These are phyloP conservation scores for Plebejus melissa DNA, from an alignment of 2,888 invertebrate species.

Conservation along the genomic window DNA sequence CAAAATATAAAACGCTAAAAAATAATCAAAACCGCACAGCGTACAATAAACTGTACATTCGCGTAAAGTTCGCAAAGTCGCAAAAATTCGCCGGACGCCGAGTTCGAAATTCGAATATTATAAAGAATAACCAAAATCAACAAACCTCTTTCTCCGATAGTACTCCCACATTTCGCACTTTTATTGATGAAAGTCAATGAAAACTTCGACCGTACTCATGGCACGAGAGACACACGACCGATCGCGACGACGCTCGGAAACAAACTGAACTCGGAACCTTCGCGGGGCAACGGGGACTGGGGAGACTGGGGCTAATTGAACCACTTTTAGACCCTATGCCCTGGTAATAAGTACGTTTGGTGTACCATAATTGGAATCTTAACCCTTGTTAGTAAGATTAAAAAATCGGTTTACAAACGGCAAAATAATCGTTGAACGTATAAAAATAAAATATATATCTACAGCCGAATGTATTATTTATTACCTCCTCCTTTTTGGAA, in stretches of 20 bases:
- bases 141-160: constrained; percentile 33
- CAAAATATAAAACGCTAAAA: background rate
- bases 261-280: constrained; percentile 31
- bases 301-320: constrained; percentile 15
- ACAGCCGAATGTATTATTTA: too few species aligned
- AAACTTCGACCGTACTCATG: constrained; percentile 37
- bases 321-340: too few species aligned
- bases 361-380: too few species aligned
- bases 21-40: background rate
- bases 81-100: constrained; percentile 10
- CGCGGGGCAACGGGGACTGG: constrained; percentile 32
- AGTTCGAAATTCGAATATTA: constrained; percentile 17
- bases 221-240: constrained; percentile 28
- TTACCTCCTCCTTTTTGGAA: too few species aligned
- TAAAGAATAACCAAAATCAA: constrained; percentile 25
- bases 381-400: too few species aligned
- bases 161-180: constrained; percentile 34
- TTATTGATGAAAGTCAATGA: constrained; percentile 32
- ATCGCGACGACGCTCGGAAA: constrained; percentile 31
- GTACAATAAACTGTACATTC: background rate
- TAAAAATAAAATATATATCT: too few species aligned
- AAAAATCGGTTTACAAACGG: too few species aligned
- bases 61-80: constrained; percentile 27
- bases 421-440: too few species aligned
- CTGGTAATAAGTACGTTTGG: too few species aligned